Conservation (phyloP, 2,797 vertebrate species). For the Allobates femoralis region DNA sequence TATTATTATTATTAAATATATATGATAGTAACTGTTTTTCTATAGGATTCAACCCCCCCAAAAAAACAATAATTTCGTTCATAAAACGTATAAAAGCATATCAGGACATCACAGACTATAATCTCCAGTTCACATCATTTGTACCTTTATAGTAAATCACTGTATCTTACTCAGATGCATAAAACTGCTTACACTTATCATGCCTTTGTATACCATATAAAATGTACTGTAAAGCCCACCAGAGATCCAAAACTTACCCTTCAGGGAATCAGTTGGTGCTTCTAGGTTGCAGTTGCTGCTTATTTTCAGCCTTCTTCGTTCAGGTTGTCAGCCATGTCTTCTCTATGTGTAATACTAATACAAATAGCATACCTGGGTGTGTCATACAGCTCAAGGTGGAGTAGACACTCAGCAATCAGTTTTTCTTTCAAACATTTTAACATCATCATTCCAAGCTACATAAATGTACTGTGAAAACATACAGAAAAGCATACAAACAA, state of each 20-base stretch:
- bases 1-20: too few relatives aligned
- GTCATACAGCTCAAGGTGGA: slow-evolving; percentile 35
- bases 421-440: slow-evolving; percentile 1
- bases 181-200: neutral
- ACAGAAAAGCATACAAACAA: neutral
- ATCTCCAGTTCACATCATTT: neutral
- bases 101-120: neutral
- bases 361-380: slow-evolving; percentile 50
- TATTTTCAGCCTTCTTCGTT: slow-evolving; percentile 2
- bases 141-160: neutral
- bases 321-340: slow-evolving; percentile 29
- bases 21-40: neutral
- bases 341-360: slow-evolving; percentile 8
- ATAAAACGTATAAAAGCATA: neutral
- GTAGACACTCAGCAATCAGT: neutral
- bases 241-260: slow-evolving; percentile 1
- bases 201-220: neutral
- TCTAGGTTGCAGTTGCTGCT: neutral
- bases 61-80: neutral
- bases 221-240: neutral
- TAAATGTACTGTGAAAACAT: neutral
- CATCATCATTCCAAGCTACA: neutral
- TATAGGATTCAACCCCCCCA: neutral
- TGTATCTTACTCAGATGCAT: neutral
- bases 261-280: neutral